Evolutionary conservation across 2,888 invertebrate species (phyloP).

Genomic region (Herminia tarsipennalis): DNA sequence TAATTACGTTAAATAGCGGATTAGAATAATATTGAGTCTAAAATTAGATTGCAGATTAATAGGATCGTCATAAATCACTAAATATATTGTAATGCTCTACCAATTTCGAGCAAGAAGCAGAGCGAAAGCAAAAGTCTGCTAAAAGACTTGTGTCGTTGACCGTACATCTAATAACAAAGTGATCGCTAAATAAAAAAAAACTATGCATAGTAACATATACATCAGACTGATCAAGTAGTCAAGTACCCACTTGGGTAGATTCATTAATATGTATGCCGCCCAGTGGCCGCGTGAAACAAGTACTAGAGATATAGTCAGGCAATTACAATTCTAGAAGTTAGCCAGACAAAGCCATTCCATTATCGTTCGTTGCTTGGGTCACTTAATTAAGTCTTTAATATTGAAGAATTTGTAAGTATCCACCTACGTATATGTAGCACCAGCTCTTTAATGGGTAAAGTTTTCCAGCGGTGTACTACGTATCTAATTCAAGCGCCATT

Average conservation of each 20-base stretch:
- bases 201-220: constrained; percentile 3
- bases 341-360: constrained; percentile 48
- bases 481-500: constrained; percentile 34
- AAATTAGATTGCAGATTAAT: no score
- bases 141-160: no score
- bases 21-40: no score
- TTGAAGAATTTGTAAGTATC: constrained; percentile 54
- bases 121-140: no score
- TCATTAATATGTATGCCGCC: constrained; percentile 40
- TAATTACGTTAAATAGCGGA: no score
- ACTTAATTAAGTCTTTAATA: constrained; percentile 62
- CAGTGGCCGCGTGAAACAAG: no score
- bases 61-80: no score
- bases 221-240: constrained; percentile 8
- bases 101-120: no score
- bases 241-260: neutral
- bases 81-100: no score
- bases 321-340: constrained; percentile 37
- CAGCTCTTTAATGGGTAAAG: constrained; percentile 51
- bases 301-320: constrained; percentile 22
- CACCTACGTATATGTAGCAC: constrained; percentile 31
- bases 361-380: constrained; percentile 37
- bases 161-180: no score
- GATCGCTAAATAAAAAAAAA: neutral
- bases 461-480: constrained; percentile 30